A percentile compares a stretch with the other conserved stretches of the same genome.
phyloP scores from a whole-genome alignment of 2,113 vertebrate species.

The Leptobrachium ailaonicum region DNA sequence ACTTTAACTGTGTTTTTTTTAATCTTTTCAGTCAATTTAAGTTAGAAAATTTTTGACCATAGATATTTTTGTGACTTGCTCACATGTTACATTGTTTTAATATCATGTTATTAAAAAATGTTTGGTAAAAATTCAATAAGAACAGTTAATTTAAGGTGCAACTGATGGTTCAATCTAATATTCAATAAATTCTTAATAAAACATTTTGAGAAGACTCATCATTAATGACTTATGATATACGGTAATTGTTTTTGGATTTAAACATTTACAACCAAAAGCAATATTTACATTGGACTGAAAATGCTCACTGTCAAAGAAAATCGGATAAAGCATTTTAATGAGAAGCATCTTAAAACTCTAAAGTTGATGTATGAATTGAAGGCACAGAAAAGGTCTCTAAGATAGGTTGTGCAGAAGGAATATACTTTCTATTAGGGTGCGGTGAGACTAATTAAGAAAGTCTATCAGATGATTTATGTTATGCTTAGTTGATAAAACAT shows the following conservation, averaged over 20 bases:
- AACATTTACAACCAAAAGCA: constrained; percentile 12
- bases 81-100: too few species aligned
- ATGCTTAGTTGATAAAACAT: too few species aligned
- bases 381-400: constrained; percentile 18
- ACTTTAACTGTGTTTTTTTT: too few species aligned
- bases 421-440: constrained; percentile 12
- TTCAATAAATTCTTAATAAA: not conserved
- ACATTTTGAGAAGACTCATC: not conserved
- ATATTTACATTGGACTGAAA: too few species aligned
- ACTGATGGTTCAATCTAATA: not conserved
- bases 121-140: too few species aligned
- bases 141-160: too few species aligned
- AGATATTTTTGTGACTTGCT: too few species aligned
- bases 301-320: constrained; percentile 2
- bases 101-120: too few species aligned
- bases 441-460: constrained; percentile 42
- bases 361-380: constrained; percentile 8
- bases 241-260: not conserved
- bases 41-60: too few species aligned
- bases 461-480: constrained; percentile 6
- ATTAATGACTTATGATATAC: constrained; percentile 8
- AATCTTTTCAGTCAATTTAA: too few species aligned
- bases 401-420: constrained; percentile 12
- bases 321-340: not conserved
- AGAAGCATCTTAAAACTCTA: constrained; percentile 15